Evolutionary conservation across 2,888 invertebrate genomes (phyloP).

Genomic region (Epirrita christyi): DNA sequence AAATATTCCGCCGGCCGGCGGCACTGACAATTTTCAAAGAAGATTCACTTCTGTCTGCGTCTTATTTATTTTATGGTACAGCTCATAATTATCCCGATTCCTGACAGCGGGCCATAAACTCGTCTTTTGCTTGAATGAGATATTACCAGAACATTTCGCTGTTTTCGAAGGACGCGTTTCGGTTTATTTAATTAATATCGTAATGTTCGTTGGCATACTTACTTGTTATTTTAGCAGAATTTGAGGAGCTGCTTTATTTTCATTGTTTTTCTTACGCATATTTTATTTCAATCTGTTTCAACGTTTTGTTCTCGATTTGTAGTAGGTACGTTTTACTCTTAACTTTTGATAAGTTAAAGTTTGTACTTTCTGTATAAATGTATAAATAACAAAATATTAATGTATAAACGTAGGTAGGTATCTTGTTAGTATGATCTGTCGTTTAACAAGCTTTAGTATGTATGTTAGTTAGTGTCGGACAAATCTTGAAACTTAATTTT

Average conservation of each 20-base stretch:
- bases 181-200: slow-evolving; percentile 19
- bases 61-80: neutral
- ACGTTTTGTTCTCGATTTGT: too few relatives aligned
- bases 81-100: slow-evolving; percentile 3
- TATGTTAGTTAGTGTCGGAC: too few relatives aligned
- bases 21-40: too few relatives aligned
- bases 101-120: slow-evolving; percentile 2
- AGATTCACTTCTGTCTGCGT: neutral
- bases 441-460: too few relatives aligned
- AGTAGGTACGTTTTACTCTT: too few relatives aligned
- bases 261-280: slow-evolving; percentile 5
- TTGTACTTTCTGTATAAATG: too few relatives aligned
- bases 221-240: slow-evolving; percentile 17
- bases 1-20: too few relatives aligned
- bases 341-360: too few relatives aligned
- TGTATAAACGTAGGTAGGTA: too few relatives aligned
- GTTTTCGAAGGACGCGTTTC: slow-evolving; percentile 13
- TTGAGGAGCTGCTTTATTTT: slow-evolving; percentile 12
- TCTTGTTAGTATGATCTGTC: too few relatives aligned
- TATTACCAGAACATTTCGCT: slow-evolving; percentile 14
- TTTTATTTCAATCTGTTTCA: too few relatives aligned
- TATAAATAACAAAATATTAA: neutral
- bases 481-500: too few relatives aligned
- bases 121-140: slow-evolving; percentile 4
- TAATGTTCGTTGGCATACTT: slow-evolving; percentile 12